Base-by-base conservation (phyloP, 1,140 invertebrate genomes). In the Lordiphosa clarofinis region DNA sequence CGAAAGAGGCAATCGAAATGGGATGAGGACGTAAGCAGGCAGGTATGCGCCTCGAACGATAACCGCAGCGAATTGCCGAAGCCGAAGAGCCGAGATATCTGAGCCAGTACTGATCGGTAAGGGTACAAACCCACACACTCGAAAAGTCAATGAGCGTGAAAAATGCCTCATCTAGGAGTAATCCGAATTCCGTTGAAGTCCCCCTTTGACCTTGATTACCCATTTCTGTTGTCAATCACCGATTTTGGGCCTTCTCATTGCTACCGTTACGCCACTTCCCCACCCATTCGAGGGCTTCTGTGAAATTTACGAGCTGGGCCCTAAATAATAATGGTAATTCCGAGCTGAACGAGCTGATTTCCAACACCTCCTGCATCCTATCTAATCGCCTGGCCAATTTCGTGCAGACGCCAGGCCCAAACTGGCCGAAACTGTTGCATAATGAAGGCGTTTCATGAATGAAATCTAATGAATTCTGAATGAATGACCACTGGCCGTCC, bases 391-490 rank as follows among this genome's bases (percentile, higher is more conserved):
- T 58, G 57, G 24, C 59, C 82, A 73, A 86, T 86, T 86, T 84
- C 59, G 56, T 67, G 57, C 56, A 44, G 36, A 61, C 56, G 48
- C 56, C 28, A 46, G 39, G 39, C 52, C 43, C 48, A 39, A 11
- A 13, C 42, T 8, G 12, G 44, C 37, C 36, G 49, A 70, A 68
- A 73, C 61, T 67, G 62, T 81, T 75, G 66, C 70, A 87, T 87
- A 87, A 87, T 84, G 71, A 87, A 87, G 78, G 67, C 86, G 71
- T 87, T 87, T 75, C 73, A 87, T 87, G 84, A 87, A 87, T 87
- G 84, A 87, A 87, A 87, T 87, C 82, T 84, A 87, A 87, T 87
- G 82, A 87, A 87, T 87, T 78, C 73, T 71, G 75, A 87, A 87
- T 87, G 82, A 84, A 79, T 72, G 63, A 53, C 54, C 56, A 65